These are phyloP conservation scores for Drosophila merina DNA, from an alignment of 2,888 invertebrate species.

Conservation along the genomic window DNA sequence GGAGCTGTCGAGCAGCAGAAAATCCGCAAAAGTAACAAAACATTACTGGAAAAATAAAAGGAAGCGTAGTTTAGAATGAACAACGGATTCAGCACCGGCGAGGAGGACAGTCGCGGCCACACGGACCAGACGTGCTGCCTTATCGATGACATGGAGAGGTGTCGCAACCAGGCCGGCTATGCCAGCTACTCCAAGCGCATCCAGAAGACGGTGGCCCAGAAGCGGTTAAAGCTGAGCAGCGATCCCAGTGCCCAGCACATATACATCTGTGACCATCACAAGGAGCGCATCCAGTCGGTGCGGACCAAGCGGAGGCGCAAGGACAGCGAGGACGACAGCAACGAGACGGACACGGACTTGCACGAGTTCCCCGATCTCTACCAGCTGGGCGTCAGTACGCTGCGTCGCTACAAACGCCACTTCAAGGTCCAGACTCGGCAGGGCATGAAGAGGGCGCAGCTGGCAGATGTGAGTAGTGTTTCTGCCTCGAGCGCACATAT, in stretches of 20 bases:
- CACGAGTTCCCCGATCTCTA: constrained; percentile 96
- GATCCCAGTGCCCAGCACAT: constrained; percentile 95
- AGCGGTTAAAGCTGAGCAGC: constrained; percentile 93
- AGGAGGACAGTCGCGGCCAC: constrained; percentile 94
- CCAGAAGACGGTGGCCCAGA: constrained; percentile 96
- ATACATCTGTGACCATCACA: constrained; percentile 98
- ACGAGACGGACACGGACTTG: constrained; percentile 95
- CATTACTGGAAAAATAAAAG: not conserved
- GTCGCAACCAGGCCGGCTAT: constrained; percentile 89
- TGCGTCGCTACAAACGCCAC: constrained; percentile 96
- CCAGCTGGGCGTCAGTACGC: constrained; percentile 96
- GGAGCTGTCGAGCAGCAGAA: constrained; percentile 4
- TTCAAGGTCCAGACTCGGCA: constrained; percentile 96
- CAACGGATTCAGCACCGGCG: constrained; percentile 95
- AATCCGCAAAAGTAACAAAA: not conserved
- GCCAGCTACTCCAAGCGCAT: constrained; percentile 98
- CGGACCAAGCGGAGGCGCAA: constrained; percentile 95
- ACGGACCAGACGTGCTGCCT: constrained; percentile 96
- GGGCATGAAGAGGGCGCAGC: constrained; percentile 96
- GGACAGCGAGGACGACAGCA: constrained; percentile 97
- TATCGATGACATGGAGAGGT: constrained; percentile 94
- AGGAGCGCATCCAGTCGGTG: constrained; percentile 97
- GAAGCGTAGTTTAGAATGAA: constrained; percentile 60
- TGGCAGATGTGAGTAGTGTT: constrained; percentile 93
- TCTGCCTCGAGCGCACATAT: not conserved